Percentiles rank a stretch among this genome's conserved stretches.
These are phyloP conservation scores for Lycaon pictus DNA, from an alignment of 2,113 vertebrate species.

Conservation along the genomic window DNA sequence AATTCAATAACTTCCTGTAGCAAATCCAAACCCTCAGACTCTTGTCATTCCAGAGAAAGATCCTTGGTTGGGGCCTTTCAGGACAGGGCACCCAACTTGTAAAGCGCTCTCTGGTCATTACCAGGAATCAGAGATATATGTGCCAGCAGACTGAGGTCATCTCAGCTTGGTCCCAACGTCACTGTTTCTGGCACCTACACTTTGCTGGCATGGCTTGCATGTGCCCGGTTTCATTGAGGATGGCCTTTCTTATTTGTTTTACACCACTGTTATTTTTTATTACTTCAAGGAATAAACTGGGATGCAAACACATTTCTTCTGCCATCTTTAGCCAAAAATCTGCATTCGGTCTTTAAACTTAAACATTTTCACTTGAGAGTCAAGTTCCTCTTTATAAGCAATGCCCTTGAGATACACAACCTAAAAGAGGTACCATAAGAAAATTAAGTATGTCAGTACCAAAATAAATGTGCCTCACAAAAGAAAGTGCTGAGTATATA, in stretches of 20 bases:
- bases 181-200: background rate
- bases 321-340: background rate
- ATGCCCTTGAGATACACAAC: background rate
- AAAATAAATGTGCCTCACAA: background rate
- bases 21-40: background rate
- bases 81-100: background rate
- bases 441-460: background rate
- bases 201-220: background rate
- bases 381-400: background rate
- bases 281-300: background rate
- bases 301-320: background rate
- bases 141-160: no score
- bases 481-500: background rate
- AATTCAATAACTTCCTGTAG: background rate
- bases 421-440: background rate
- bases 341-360: background rate
- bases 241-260: background rate
- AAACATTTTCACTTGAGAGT: background rate
- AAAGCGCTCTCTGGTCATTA: background rate
- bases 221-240: background rate
- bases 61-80: background rate
- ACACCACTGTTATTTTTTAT: background rate
- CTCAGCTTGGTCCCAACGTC: background rate
- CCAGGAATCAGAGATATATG: background rate
- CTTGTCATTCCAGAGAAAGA: background rate